Evolutionary conservation across 2,113 vertebrate genomes (phyloP), one percentile per base, ranked within the genome.

Genomic region (Indri indri): DNA sequence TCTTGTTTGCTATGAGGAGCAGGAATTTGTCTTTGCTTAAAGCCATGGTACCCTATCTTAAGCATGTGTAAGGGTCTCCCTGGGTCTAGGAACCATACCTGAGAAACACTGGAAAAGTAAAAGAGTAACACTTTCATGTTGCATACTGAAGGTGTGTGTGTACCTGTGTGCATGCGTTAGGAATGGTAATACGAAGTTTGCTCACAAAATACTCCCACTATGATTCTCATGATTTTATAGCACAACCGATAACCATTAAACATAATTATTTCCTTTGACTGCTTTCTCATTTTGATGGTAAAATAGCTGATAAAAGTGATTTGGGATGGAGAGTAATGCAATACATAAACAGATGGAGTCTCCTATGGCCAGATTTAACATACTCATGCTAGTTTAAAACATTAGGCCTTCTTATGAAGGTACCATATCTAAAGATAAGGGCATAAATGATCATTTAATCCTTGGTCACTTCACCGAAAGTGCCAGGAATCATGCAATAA

Each of bases 391-490:
- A 95, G 52, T 16, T 79, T 63, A 22, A 25, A 68, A 52, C 54
- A 16, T 52, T 77, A 61, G 40, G 52, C 8, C 90, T 84, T 65
- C 32, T 42, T 91, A 59, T 10, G 68, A 81, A 89, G 47, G 73
- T n/a, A 2, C 61, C 70, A 20, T 68, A 10, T 42, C 71, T 85
- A 42, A 95, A 91, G 95, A 86, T 94, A 88, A 95, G 93, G 65
- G 1, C 30, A 2, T 59, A 70, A 42, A 30, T 37, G 20, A 8
- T 37, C 37, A 34, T 73, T 92, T 95, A 61, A 65, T 90, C 73
- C 25, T 77, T 42, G 59, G 37, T 79, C 57, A 70, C n/a, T 45
- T 93, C 70, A 40, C 30, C 61, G 34, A 34, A 73, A 66, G 50
- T 90, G 12, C 80, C 80, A 95, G 34, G 34, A 68, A 37, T 40